These are phyloP conservation scores for roundworm (Caenorhabditis elegans) DNA, from an alignment of 1,140 invertebrate species.

Conservation along the genomic window WBcel235 BX284605.5:8945001-8945500, in stretches of 20 bases:
- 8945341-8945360: not conserved
- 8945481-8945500: too few species aligned
- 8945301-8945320: slow-evolving; percentile 24
- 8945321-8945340: slow-evolving; percentile 15
- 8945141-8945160: not conserved
- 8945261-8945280: slow-evolving; percentile 26
- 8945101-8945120: not conserved
- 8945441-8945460: too few species aligned
- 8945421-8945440: too few species aligned
- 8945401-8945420: not conserved
- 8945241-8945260: slow-evolving; percentile 22
- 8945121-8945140: not conserved
- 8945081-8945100: slow-evolving; percentile 25
- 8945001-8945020: not conserved
- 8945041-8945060: slow-evolving; percentile 20
- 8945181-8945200: not conserved
- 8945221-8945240: not conserved
- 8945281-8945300: slow-evolving; percentile 2
- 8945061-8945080: slow-evolving; percentile 21
- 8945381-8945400: slow-evolving; percentile 15
- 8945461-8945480: too few species aligned
- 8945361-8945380: not conserved
- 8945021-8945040: slow-evolving; percentile 1
- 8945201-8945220: not conserved
- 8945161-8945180: not conserved